Evolutionary conservation across 2,113 vertebrate species (phyloP), one percentile per base, ranked within the genome.

Genomic region (Albula glossodonta): DNA sequence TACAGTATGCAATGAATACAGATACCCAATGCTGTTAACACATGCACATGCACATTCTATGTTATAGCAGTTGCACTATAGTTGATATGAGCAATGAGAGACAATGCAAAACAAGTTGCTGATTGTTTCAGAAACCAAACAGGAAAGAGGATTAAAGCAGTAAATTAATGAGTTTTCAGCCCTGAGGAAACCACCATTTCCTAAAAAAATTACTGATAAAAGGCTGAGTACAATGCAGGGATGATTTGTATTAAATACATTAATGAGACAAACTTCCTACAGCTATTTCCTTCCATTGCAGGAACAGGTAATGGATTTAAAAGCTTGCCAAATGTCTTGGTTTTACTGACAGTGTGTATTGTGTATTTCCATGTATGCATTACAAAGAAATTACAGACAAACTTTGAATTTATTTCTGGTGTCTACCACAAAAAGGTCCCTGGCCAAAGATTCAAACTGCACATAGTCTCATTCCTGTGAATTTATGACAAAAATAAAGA

Each of bases 101-200:
- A n/a, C 11, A 12, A 80, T 51, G 48, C 66, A 50, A 81, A 19
- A 31, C 15, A 15, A 10, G 63, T 48, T 86, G 49, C n/a, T 49
- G 10, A 11, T 81, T 81, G 78, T 9, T 63, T 81, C 57, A 60
- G 48, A 80, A 81, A 66, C 79, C 22, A n/a, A 81, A 81, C 48
- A 63, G 79, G 22, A 48, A 66, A 51, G 51, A 50, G 19, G 79
- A 81, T 81, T 48, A 81, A 86, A 86, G 49, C 41, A 31, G 13
- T 17, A 83, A 87, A 79, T 87, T n/a, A 87, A 87, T 87, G 41
- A 51, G 70, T 79, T 83, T 83, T 78, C 56, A 78, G 82, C 82
- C 82, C 86, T 83, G 81, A 83, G 66, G 82, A 51, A 80, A 78
- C 41, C 9, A 87, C 56, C 50, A 41, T 19, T 63, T 86, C 49